Evolutionary conservation across 2,113 vertebrate species (phyloP).

Genomic region (Dasyornis broadbenti): DNA sequence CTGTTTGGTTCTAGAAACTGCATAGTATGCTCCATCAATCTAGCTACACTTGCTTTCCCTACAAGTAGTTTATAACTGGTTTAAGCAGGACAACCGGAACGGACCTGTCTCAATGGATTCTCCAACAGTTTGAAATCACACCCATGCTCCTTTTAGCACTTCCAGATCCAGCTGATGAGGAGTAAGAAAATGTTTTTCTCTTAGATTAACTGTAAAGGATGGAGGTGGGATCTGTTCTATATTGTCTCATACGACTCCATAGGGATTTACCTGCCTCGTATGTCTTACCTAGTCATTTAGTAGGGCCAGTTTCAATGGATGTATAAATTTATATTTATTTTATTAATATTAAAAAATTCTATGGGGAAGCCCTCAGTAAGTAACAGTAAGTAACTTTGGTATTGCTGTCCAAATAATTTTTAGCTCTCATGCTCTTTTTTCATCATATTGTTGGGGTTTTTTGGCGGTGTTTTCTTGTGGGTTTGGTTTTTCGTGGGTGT

Average conservation of each 20-base stretch:
- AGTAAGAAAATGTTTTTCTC: neutral
- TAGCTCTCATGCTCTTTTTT: neutral
- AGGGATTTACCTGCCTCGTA: neutral
- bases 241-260: neutral
- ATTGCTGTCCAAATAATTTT: neutral
- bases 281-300: neutral
- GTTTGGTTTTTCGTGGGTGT: neutral
- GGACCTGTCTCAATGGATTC: neutral
- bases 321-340: neutral
- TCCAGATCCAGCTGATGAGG: neutral
- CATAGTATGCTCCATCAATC: neutral
- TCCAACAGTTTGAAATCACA: neutral
- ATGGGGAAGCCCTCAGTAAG: neutral
- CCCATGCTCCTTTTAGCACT: neutral
- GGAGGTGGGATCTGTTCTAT: neutral
- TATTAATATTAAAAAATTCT: neutral
- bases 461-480: neutral
- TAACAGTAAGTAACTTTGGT: neutral
- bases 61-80: neutral
- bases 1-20: neutral
- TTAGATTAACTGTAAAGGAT: neutral
- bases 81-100: neutral
- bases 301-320: neutral
- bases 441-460: rapidly evolving
- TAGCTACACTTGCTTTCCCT: neutral